A percentile compares a stretch with the other conserved stretches of the same genome.
phyloP scores from a whole-genome alignment of 2,888 invertebrate species.

The Agrotis segetum region DNA sequence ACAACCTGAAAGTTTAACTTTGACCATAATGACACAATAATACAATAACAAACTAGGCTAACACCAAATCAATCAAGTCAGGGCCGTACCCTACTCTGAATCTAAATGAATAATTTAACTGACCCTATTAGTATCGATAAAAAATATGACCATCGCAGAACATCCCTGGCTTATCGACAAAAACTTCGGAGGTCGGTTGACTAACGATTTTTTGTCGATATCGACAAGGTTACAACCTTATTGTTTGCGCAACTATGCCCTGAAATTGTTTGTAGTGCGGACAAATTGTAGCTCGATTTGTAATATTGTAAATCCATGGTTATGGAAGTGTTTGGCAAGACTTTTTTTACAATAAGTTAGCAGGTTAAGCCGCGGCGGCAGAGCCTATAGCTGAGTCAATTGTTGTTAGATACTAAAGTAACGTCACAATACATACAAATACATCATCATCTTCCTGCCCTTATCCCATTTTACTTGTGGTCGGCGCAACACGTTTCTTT shows the following conservation, averaged over 20 bases:
- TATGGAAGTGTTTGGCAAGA: conserved; percentile 28
- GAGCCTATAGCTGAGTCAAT: neutral
- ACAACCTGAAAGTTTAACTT: neutral
- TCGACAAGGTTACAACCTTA: conserved; percentile 66
- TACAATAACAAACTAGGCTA: conserved; percentile 45
- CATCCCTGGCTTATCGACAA: conserved; percentile 66
- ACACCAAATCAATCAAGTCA: conserved; percentile 57
- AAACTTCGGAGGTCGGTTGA: conserved; percentile 63
- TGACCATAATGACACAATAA: conserved; percentile 47
- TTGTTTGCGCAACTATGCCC: conserved; percentile 61
- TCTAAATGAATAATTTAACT: conserved; percentile 54
- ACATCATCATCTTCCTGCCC: too few relatives aligned
- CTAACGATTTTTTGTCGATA: conserved; percentile 64
- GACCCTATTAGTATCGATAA: conserved; percentile 64
- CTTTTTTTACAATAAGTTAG: conserved; percentile 22
- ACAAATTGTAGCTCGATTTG: conserved; percentile 40
- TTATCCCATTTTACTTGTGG: too few relatives aligned
- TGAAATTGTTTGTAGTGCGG: conserved; percentile 50
- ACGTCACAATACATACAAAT: too few relatives aligned
- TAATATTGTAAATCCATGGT: conserved; percentile 49
- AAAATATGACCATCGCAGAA: conserved; percentile 65
- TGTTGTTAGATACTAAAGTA: neutral
- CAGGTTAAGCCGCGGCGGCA: neutral
- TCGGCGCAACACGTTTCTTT: too few relatives aligned
- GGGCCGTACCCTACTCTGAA: conserved; percentile 62